phyloP scores from a whole-genome alignment of 2,113 vertebrate species.

The Sialia sialis region DNA sequence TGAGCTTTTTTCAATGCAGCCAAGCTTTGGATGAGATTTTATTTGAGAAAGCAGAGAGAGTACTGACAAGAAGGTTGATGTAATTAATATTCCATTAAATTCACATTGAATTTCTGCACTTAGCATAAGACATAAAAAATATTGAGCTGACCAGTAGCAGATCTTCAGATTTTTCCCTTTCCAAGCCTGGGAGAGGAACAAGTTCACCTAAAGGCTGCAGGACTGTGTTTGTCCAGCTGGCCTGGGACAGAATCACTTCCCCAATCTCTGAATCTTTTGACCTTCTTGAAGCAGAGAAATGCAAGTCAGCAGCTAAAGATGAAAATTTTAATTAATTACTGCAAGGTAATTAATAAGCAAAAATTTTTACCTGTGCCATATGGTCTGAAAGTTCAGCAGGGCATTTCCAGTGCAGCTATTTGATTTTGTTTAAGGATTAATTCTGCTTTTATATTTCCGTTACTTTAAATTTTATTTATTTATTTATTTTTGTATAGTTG shows the following conservation, averaged over 20 bases:
- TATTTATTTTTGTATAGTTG: accelerated
- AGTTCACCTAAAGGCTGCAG: accelerated
- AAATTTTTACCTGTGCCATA: not conserved
- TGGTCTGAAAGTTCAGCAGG: not conserved
- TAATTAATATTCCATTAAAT: not conserved
- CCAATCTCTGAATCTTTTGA: not conserved
- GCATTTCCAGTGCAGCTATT: not conserved
- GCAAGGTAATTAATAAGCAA: not conserved
- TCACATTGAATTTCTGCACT: not conserved
- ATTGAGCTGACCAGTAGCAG: not conserved
- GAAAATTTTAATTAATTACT: not conserved
- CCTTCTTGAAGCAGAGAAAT: not conserved
- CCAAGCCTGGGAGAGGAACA: not conserved
- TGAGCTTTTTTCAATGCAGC: not conserved
- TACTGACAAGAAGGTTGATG: not conserved
- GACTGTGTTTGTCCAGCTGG: accelerated
- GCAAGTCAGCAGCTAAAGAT: not conserved
- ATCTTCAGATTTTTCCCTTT: not conserved
- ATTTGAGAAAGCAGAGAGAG: not conserved
- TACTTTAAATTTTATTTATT: accelerated
- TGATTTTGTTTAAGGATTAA: not conserved
- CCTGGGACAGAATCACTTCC: not conserved
- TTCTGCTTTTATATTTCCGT: not conserved
- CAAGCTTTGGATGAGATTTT: not conserved
- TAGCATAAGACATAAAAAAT: accelerated